Evolutionary conservation across 2,113 vertebrate species (phyloP).

Genomic region (Gallinago undulata): DNA sequence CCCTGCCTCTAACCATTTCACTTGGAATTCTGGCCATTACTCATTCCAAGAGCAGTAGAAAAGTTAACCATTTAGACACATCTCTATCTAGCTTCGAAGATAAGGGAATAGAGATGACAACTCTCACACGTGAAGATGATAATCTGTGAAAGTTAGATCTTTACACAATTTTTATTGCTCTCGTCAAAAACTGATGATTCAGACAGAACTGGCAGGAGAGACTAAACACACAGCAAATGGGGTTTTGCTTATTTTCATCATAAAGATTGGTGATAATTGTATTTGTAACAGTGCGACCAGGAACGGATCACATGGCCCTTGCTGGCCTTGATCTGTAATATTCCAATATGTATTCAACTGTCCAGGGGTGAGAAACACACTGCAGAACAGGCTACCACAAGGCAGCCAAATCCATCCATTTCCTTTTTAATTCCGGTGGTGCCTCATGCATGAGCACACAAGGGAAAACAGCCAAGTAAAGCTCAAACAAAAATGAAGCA

Average conservation of each 20-base stretch:
- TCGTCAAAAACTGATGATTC: background rate
- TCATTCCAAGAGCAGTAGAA: background rate
- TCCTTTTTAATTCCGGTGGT: background rate
- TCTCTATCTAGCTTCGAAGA: background rate
- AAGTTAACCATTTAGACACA: background rate
- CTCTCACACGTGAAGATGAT: background rate
- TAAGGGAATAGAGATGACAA: background rate
- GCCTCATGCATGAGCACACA: background rate
- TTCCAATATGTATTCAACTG: background rate
- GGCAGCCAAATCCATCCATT: background rate
- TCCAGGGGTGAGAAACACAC: background rate
- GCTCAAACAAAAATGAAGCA: background rate
- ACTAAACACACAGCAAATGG: slow-evolving; percentile 1
- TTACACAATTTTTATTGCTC: background rate
- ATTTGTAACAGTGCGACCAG: background rate
- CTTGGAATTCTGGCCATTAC: background rate
- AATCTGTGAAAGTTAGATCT: background rate
- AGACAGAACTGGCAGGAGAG: background rate
- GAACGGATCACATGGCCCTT: background rate
- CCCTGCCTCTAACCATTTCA: background rate
- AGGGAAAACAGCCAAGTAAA: background rate
- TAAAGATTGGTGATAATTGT: background rate
- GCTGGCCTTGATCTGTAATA: background rate
- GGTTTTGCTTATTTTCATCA: background rate
- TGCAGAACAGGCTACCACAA: background rate